These are phyloP conservation scores for Bubo scandiacus DNA, from an alignment of 2,113 vertebrate species.

Conservation along the genomic window DNA sequence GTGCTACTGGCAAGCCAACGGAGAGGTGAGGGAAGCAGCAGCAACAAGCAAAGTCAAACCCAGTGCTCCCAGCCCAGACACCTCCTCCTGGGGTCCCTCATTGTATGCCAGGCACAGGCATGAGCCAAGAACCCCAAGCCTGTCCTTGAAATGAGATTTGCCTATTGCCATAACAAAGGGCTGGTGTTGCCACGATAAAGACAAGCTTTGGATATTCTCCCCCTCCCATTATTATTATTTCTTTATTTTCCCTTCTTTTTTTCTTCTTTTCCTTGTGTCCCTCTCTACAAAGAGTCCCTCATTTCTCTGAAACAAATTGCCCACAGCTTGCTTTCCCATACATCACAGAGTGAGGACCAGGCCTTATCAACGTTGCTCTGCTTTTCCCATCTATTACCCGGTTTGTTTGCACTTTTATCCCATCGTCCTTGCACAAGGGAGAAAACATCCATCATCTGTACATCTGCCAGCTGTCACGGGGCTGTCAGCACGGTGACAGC, in stretches of 20 bases:
- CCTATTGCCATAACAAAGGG: not conserved
- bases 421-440: slow-evolving; percentile 88
- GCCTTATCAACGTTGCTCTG: slow-evolving; percentile 84
- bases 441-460: slow-evolving; percentile 89
- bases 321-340: slow-evolving; percentile 85
- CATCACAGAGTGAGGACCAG: slow-evolving; percentile 83
- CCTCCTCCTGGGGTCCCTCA: not conserved
- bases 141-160: not conserved
- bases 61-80: not conserved
- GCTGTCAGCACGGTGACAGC: slow-evolving; percentile 71
- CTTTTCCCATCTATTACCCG: slow-evolving; percentile 91
- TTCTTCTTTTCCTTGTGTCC: slow-evolving; percentile 14
- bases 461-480: slow-evolving; percentile 80
- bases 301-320: slow-evolving; percentile 93
- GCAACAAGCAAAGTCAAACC: not conserved
- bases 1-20: not conserved
- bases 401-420: slow-evolving; percentile 97
- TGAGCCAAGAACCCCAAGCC: not conserved
- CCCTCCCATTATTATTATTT: not conserved
- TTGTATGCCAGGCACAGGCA: not conserved
- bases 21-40: not conserved
- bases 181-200: not conserved
- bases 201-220: not conserved
- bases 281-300: slow-evolving; percentile 77
- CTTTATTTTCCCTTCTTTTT: not conserved